phyloP scores from a whole-genome alignment of 2,888 invertebrate genomes.

The Drosophila birchii region DNA sequence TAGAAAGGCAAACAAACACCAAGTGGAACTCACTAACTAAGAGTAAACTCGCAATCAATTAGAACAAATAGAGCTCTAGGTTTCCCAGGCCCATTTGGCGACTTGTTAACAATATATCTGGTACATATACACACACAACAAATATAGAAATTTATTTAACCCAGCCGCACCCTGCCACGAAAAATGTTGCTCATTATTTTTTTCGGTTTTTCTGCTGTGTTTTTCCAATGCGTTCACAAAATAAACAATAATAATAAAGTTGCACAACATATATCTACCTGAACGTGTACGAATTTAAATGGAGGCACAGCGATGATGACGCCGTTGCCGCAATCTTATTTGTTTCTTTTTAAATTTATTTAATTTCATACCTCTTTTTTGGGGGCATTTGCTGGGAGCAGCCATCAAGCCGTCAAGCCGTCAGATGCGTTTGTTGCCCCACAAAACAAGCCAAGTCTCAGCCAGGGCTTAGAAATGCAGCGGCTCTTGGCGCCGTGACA shows the following conservation, averaged over 20 bases:
- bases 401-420: conserved; percentile 30
- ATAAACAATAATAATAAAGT: conserved; percentile 43
- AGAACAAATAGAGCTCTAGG: conserved; percentile 37
- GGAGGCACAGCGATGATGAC: conserved; percentile 25
- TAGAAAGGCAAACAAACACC: conserved; percentile 7
- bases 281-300: conserved; percentile 47
- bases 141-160: neutral
- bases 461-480: conserved; percentile 49
- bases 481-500: conserved; percentile 51
- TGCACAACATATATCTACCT: conserved; percentile 35
- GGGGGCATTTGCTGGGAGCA: conserved; percentile 47
- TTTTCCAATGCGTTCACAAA: conserved; percentile 45
- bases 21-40: conserved; percentile 22
- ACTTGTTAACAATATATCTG: conserved; percentile 34
- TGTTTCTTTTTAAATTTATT: conserved; percentile 38
- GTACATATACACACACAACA: neutral
- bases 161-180: conserved; percentile 38
- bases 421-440: conserved; percentile 51
- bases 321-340: conserved; percentile 18
- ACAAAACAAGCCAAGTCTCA: conserved; percentile 16
- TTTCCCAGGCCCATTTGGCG: conserved; percentile 41
- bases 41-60: conserved; percentile 44
- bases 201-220: conserved; percentile 33
- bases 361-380: conserved; percentile 41
- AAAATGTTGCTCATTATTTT: conserved; percentile 42